These are phyloP conservation scores for Cerceris ruficornis DNA, from an alignment of 2,888 invertebrate genomes.

Conservation along the genomic window DNA sequence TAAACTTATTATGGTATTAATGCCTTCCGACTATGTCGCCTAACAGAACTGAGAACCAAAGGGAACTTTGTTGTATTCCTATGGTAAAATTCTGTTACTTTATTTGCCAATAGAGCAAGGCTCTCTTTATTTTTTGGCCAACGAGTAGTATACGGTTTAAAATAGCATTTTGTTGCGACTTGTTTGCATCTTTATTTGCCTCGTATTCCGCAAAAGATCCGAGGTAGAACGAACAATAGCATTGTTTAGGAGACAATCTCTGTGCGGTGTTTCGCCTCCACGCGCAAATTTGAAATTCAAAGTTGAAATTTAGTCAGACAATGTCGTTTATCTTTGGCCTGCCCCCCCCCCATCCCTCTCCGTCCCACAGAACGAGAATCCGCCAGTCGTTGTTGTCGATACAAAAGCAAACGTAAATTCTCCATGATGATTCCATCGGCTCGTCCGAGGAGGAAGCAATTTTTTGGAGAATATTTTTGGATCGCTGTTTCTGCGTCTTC, in stretches of 20 bases:
- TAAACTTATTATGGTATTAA: not conserved
- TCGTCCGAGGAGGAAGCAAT: no score
- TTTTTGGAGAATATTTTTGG: no score
- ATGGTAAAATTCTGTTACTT: not conserved
- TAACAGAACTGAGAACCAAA: not conserved
- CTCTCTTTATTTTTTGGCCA: no score
- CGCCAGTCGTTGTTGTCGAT: no score
- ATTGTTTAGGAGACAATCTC: not conserved
- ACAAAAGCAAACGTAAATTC: no score
- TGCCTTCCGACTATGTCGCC: slow-evolving; percentile 4
- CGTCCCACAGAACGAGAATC: no score
- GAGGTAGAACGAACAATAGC: not conserved
- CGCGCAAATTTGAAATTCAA: not conserved
- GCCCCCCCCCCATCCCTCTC: no score
- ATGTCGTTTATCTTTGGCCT: not conserved
- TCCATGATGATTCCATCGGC: no score
- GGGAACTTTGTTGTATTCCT: not conserved
- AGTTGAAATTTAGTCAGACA: not conserved
- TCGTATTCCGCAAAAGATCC: not conserved
- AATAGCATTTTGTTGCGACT: no score
- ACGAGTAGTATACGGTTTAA: no score
- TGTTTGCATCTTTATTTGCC: not conserved
- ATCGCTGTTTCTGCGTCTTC: no score
- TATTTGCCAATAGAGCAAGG: no score
- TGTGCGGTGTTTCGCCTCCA: not conserved